Evolutionary conservation across 2,113 vertebrate species (phyloP), one percentile per base, ranked within the genome.

Genomic region (Crotophaga sulcirostris): DNA sequence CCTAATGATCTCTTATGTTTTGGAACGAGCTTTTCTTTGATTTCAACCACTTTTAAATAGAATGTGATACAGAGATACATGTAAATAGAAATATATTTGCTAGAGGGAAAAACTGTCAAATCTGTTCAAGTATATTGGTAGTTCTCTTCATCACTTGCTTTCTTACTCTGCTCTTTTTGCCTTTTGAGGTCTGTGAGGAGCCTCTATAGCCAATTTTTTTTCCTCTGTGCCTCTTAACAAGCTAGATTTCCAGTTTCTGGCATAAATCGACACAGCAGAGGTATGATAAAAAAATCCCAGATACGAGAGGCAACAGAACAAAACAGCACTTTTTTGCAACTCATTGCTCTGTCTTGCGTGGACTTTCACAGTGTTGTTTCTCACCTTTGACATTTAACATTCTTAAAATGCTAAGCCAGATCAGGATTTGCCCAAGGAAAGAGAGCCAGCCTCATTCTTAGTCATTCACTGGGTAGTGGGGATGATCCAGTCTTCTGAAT

Each of bases 331-430:
- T 73, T 24, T n/a, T 75, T 23, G 1, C 17, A 66, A 6, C 19
- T 68, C 6, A 20, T 51, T 59, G 52, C 62, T 31, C 78, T 67
- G 13, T 76, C 0, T 0, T 79, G 34, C 0, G 1, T 44, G 40
- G 47, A 51, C 52, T 82, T 93, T 23, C 38, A 13, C 3, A 70
- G 33, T 33, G 49, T 40, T 60, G 38, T 49, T 44, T 85, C 29
- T 72, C 83, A 76, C 60, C 40, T 42, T 90, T 90, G 55, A 90
- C 64, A 80, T 90, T 44, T 96, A 55, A 16, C 25, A 8, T 90
- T 83, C 28, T 75, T 75, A 23, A 88, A 66, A 73, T 26, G 42
- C 86, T 89, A 69, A 75, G 56, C 28, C 29, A 66, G 49, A 45
- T 68, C 16, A 63, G 44, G 52, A 54, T 86, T 94, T 84, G 40